phyloP scores from a whole-genome alignment of 2,113 vertebrate species.

The Tylochromis polylepis region DNA sequence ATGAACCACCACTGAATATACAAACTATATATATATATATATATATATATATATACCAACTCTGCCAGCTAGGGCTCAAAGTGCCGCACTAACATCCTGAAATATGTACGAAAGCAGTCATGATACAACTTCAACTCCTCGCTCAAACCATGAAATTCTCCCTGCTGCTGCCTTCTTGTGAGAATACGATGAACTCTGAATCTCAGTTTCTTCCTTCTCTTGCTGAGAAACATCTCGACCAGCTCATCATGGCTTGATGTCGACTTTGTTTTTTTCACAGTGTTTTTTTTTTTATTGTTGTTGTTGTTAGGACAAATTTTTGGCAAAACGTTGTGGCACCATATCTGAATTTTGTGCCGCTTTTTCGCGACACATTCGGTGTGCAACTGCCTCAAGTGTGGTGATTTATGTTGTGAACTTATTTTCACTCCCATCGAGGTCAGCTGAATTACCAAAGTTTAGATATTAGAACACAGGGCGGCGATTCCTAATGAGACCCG shows the following conservation, averaged over 20 bases:
- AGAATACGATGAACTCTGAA: not conserved
- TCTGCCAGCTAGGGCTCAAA: not conserved
- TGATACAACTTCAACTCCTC: not conserved
- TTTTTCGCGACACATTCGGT: too few relatives aligned
- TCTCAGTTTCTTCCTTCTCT: not conserved
- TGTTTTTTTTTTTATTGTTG: rapidly evolving
- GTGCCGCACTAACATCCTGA: not conserved
- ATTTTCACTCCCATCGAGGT: too few relatives aligned
- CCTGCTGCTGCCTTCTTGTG: not conserved
- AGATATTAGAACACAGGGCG: not conserved
- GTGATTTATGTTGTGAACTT: too few relatives aligned
- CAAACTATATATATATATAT: too few relatives aligned
- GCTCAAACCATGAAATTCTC: not conserved
- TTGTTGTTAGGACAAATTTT: not conserved
- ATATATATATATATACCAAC: not conserved
- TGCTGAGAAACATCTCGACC: not conserved
- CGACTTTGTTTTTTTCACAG: not conserved
- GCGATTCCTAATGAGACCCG: not conserved
- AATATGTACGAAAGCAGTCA: not conserved
- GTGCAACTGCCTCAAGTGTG: too few relatives aligned
- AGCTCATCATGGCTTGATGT: not conserved
- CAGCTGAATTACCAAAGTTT: not conserved
- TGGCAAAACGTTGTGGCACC: too few relatives aligned
- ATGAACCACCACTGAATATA: not conserved
- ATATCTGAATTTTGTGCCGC: too few relatives aligned